Evolutionary conservation across 2,888 invertebrate genomes (phyloP), one percentile per base, ranked within the genome.

Genomic region (Zonitis immaculata): DNA sequence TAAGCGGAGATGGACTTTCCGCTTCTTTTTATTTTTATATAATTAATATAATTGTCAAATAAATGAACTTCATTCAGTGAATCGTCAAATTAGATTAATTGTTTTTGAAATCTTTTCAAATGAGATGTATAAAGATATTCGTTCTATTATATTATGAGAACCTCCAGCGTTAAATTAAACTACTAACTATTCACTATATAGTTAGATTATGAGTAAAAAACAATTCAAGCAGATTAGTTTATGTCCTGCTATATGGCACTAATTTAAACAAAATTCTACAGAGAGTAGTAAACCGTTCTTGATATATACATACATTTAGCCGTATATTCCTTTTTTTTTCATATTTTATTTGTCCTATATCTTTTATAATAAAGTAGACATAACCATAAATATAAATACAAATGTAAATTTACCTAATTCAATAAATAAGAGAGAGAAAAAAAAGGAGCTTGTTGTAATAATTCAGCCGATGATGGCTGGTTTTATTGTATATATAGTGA

Each of bases 401-500:
- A n/a, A n/a, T n/a, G n/a, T n/a, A n/a, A n/a, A n/a, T n/a, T n/a
- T n/a, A n/a, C n/a, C n/a, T n/a, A n/a, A n/a, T n/a, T n/a, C n/a
- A 25, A 25, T 25, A 6, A 25, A 25, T 25, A 25, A 25, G 25
- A 6, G 14, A 8, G 7, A 14, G 2, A 32, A 14, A 14, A 32
- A 32, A 32, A 12, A 32, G 2, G 14, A 16, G 5, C 2, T 32
- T 30, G 14, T 14, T 14, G 14, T 32, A 6, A 32, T 32, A n/a
- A n/a, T 32, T 32, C 9, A 7, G 14, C 5, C 32, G 14, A 32
- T 32, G 32, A 32, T 30, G 28, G n/a, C 28, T 46, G 45, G 51
- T 52, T 55, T 60, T 56, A 60, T 57, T 48, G 54, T n/a, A n/a
- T n/a, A n/a, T n/a, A n/a, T 51, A 18, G 47, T 20, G 42, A 55